Base-by-base conservation (phyloP, 2,888 invertebrate genomes). In the Lasioglossum lativentre region DNA sequence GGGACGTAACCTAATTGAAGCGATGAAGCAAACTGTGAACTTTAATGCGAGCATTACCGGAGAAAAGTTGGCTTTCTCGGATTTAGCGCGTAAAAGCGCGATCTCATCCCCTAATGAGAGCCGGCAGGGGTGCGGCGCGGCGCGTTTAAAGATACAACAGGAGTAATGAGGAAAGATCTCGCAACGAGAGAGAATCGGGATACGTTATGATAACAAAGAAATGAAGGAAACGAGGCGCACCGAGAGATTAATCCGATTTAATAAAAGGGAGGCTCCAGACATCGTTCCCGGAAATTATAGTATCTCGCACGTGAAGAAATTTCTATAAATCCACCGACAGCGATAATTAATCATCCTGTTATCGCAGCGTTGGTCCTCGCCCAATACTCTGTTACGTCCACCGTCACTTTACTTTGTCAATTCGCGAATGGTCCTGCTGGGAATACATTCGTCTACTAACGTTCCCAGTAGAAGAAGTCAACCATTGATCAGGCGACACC, bases 171-270 rank as follows among this genome's bases (percentile, higher is more conserved):
- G 78, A 73, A 30, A 45, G n/a, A 47, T n/a, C 75, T 45, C 42
- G 72, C 45, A 66, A 56, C 59, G 27, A 47, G 59, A 16, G 45
- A 16, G 45, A 74, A 83, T 83, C n/a, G 38, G 40, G 70, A 63
- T 76, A 79, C 73, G 68, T 73, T 79, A 75, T 27, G 70, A 47
- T 75, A 83, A 80, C 78, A 79, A 84, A 68, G 79, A 74, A 77
- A 82, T 45, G 74, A 34, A 34, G 59, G 40, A 23, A 71, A 70
- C 47, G 19, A 56, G 74, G 42, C 38, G 30, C 38, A 40, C 38
- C 4, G 76, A 76, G 59, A 70, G 68, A 74, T 83, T 82, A 83
- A 82, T 76, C n/a, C 34, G 14, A n/a, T 47, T 63, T 71, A 63
- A 80, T 75, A 75, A 72, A 75, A 75, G 59, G 16, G 23, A 23